Percentiles rank a stretch among this genome's conserved stretches.
These are phyloP conservation scores for Ferdinandea cuprea DNA, from an alignment of 2,888 invertebrate genomes.

Conservation along the genomic window DNA sequence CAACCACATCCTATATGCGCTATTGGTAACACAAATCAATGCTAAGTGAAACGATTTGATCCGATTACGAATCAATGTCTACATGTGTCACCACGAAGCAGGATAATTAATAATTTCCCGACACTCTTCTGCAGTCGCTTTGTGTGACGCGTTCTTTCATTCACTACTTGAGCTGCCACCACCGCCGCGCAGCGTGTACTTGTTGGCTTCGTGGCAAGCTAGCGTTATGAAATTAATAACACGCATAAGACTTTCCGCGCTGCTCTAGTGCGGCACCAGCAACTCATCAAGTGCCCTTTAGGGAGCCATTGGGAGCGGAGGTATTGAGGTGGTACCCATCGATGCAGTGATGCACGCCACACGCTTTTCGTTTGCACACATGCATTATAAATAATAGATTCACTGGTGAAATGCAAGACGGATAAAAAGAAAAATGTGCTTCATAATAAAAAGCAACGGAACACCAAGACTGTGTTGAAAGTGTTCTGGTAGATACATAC, in stretches of 20 bases:
- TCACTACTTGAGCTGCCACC: conserved; percentile 9
- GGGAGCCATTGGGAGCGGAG: background rate
- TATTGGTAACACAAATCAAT: conserved; percentile 54
- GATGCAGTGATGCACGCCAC: conserved; percentile 68
- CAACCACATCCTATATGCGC: conserved; percentile 21
- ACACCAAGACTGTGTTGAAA: conserved; percentile 29
- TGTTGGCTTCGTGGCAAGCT: conserved; percentile 7
- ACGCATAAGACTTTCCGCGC: conserved; percentile 39
- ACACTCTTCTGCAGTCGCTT: conserved; percentile 53
- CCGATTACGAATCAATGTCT: conserved; percentile 73
- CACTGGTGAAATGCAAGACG: conserved; percentile 51
- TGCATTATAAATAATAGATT: conserved; percentile 52
- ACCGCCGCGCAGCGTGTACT: background rate
- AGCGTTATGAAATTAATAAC: conserved; percentile 68
- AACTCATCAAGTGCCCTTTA: conserved; percentile 33
- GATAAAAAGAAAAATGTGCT: conserved; percentile 24
- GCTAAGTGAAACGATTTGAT: conserved; percentile 72
- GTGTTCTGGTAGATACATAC: conserved; percentile 2
- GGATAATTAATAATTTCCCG: conserved; percentile 71
- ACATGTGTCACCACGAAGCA: conserved; percentile 69
- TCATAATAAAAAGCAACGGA: conserved; percentile 43
- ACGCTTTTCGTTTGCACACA: conserved; percentile 56
- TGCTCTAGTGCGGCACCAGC: conserved; percentile 1
- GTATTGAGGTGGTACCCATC: conserved; percentile 42
- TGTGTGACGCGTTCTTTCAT: conserved; percentile 37